These are phyloP conservation scores for Cataglyphis hispanica DNA, from an alignment of 1,140 invertebrate genomes.

Conservation along the genomic window DNA sequence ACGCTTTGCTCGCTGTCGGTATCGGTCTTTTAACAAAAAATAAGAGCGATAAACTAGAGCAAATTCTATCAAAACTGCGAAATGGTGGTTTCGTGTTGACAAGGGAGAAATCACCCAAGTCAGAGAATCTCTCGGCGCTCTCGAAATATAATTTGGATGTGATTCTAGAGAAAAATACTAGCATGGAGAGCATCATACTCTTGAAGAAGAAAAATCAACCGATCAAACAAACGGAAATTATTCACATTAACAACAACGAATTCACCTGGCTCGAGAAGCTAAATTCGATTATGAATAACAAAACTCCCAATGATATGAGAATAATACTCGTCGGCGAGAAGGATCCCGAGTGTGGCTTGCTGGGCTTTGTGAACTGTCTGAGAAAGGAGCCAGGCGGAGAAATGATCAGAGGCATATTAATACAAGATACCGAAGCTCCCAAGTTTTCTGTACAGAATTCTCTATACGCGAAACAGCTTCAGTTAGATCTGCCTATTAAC, in stretches of 20 bases:
- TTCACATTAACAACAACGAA: constrained; percentile 78
- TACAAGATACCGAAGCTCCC: constrained; percentile 89
- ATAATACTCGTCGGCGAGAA: constrained; percentile 88
- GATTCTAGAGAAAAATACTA: constrained; percentile 77
- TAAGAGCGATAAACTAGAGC: constrained; percentile 70
- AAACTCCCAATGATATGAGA: constrained; percentile 49
- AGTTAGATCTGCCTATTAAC: constrained; percentile 94
- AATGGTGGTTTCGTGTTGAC: constrained; percentile 86
- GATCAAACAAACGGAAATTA: constrained; percentile 74
- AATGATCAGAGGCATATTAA: constrained; percentile 88
- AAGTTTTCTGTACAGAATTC: constrained; percentile 89
- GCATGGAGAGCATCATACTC: constrained; percentile 76
- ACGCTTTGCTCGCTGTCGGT: constrained; percentile 87
- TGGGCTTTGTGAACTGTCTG: constrained; percentile 94
- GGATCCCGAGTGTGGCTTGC: constrained; percentile 90
- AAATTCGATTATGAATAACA: constrained; percentile 86
- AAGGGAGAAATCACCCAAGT: constrained; percentile 82
- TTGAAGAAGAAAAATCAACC: constrained; percentile 78
- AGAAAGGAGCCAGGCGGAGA: constrained; percentile 90
- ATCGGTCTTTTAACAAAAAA: constrained; percentile 72
- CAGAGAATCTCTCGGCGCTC: constrained; percentile 60
- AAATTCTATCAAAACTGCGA: constrained; percentile 77
- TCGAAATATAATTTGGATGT: constrained; percentile 76
- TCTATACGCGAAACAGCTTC: constrained; percentile 89
- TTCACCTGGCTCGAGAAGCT: constrained; percentile 87